These are phyloP conservation scores for Lycorma delicatula DNA, from an alignment of 1,140 invertebrate species.

Conservation along the genomic window DNA sequence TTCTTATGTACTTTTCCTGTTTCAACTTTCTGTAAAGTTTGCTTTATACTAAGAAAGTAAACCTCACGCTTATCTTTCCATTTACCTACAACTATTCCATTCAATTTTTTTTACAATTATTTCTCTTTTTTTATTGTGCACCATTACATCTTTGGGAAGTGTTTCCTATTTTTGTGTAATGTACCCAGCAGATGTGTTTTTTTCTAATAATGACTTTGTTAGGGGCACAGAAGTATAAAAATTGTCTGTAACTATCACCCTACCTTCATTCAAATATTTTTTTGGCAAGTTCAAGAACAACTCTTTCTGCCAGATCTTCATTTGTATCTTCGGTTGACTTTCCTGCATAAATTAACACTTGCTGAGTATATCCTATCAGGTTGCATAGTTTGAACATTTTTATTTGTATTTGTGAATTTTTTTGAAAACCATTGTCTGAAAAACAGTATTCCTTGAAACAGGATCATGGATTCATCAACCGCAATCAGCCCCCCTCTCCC, in stretches of 20 bases:
- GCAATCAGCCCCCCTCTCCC: slow-evolving; percentile 29
- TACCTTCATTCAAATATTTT: slow-evolving; percentile 30
- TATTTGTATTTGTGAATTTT: slow-evolving; percentile 35
- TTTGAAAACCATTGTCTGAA: slow-evolving; percentile 33
- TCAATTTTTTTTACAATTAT: slow-evolving; percentile 34
- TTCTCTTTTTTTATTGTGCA: slow-evolving; percentile 33
- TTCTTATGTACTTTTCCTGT: slow-evolving; percentile 25
- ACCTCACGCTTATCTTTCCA: slow-evolving; percentile 36
- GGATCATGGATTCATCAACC: slow-evolving; percentile 37
- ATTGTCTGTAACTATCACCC: slow-evolving; percentile 39
- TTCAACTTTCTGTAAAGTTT: slow-evolving; percentile 9
- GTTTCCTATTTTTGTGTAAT: slow-evolving; percentile 11
- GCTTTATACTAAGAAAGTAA: slow-evolving; percentile 31
- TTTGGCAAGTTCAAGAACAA: slow-evolving; percentile 18
- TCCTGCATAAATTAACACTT: too few relatives aligned
- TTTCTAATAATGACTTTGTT: slow-evolving; percentile 30
- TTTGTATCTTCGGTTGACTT: too few relatives aligned
- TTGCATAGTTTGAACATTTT: slow-evolving; percentile 34
- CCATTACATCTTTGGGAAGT: slow-evolving; percentile 25
- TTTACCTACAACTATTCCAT: slow-evolving; percentile 35
- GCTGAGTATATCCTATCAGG: slow-evolving; percentile 25
- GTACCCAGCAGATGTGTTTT: slow-evolving; percentile 34
- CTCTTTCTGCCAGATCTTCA: too few relatives aligned
- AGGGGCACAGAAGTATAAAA: slow-evolving; percentile 36
- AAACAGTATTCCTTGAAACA: slow-evolving; percentile 32